These are phyloP conservation scores for Novumbra hubbsi DNA, from an alignment of 2,797 vertebrate species.

Conservation along the genomic window DNA sequence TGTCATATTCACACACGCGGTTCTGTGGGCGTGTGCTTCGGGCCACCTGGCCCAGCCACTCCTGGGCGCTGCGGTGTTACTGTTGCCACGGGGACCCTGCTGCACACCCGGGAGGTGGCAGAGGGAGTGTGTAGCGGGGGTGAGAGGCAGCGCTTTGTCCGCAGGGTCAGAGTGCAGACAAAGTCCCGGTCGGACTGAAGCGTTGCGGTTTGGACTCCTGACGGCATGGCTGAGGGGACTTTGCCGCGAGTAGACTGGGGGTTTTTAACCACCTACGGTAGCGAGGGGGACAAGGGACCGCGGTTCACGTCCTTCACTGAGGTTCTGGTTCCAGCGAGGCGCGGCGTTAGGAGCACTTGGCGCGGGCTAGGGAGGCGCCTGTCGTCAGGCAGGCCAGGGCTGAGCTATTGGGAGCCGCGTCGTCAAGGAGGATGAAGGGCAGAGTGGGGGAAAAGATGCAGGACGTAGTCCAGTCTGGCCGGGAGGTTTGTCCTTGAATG, in stretches of 20 bases:
- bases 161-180: neutral
- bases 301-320: neutral
- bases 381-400: neutral
- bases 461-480: neutral
- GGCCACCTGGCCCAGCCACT: neutral
- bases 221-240: neutral
- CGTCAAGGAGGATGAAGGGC: too few species aligned
- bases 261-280: neutral
- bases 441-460: too few species aligned
- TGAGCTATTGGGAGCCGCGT: too few species aligned
- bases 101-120: conserved; percentile 8
- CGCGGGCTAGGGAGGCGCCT: neutral
- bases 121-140: conserved; percentile 13
- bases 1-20: neutral
- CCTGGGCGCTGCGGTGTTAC: neutral
- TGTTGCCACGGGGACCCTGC: neutral
- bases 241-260: neutral
- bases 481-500: neutral
- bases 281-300: neutral
- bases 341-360: neutral
- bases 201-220: neutral
- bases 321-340: neutral
- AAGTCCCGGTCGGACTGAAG: neutral
- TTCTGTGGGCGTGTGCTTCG: neutral
- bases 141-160: conserved; percentile 26